Evolutionary conservation across 2,797 vertebrate genomes (phyloP).

Genomic region (Nannoperca australis): DNA sequence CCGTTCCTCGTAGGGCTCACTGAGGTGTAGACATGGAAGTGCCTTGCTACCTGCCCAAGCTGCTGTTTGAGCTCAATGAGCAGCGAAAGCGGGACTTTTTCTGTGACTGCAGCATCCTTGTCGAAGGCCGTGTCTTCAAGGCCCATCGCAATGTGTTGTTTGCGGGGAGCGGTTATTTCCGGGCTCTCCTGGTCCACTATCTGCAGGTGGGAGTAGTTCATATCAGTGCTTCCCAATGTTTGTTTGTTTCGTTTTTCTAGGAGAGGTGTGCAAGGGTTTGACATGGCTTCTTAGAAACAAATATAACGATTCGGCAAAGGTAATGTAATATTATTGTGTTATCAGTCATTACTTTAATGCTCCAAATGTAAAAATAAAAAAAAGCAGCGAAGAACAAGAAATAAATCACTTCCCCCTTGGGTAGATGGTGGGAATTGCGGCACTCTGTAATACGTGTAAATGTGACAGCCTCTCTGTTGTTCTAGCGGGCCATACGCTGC

Average conservation of each 20-base stretch:
- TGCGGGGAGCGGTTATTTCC: slow-evolving; percentile 96
- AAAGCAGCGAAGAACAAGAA: neutral
- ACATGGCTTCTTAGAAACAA: neutral
- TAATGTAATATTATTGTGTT: neutral
- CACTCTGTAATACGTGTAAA: neutral
- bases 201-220: slow-evolving; percentile 83
- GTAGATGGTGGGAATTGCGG: neutral
- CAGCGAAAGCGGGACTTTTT: slow-evolving; percentile 97
- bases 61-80: slow-evolving; percentile 95
- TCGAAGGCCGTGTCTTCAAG: slow-evolving; percentile 97
- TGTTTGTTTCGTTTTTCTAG: neutral
- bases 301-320: neutral
- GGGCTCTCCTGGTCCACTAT: slow-evolving; percentile 94
- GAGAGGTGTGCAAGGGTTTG: neutral
- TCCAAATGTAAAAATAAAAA: neutral
- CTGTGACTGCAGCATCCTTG: slow-evolving; percentile 98
- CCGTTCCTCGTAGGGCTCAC: neutral
- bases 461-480: neutral
- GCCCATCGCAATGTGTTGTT: slow-evolving; percentile 97
- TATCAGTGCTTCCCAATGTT: no score
- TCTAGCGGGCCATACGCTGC: neutral
- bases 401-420: neutral
- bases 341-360: neutral
- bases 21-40: slow-evolving; percentile 89
- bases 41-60: slow-evolving; percentile 92